These are phyloP conservation scores for Hycleus phaleratus DNA, from an alignment of 1,140 invertebrate species.

Conservation along the genomic window DNA sequence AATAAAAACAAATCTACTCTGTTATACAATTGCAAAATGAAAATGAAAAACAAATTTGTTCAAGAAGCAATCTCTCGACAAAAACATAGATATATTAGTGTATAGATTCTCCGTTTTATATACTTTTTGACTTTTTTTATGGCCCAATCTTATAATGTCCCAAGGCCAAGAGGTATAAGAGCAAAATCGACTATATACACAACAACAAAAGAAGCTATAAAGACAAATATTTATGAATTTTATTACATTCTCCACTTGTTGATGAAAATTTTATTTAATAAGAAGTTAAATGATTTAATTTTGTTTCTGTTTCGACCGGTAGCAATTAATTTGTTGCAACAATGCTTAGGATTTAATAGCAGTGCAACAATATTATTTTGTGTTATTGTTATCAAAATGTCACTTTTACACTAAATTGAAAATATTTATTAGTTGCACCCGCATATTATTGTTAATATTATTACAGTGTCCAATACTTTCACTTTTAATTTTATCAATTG, in stretches of 20 bases:
- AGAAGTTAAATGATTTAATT: background rate
- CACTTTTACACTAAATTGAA: slow-evolving; percentile 15
- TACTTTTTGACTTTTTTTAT: background rate
- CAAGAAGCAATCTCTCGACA: background rate
- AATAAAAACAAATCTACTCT: background rate
- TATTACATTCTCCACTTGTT: slow-evolving; percentile 18
- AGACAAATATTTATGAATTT: slow-evolving; percentile 32
- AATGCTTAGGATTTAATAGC: background rate
- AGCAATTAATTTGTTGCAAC: background rate
- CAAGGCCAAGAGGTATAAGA: background rate
- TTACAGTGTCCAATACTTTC: slow-evolving; percentile 16
- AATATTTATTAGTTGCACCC: background rate
- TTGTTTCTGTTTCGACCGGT: slow-evolving; percentile 1
- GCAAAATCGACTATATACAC: slow-evolving; percentile 22
- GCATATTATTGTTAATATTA: background rate
- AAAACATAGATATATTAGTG: background rate
- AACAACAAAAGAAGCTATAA: slow-evolving; percentile 31
- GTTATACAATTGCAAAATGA: slow-evolving; percentile 1
- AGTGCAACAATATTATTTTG: background rate
- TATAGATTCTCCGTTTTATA: background rate
- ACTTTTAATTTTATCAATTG: slow-evolving; percentile 8
- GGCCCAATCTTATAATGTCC: background rate
- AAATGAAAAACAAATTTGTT: background rate
- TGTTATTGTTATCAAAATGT: slow-evolving; percentile 5
- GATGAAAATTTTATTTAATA: slow-evolving; percentile 29